Evolutionary conservation across 2,797 vertebrate genomes (phyloP).

Genomic region (Ciconia nigra): DNA sequence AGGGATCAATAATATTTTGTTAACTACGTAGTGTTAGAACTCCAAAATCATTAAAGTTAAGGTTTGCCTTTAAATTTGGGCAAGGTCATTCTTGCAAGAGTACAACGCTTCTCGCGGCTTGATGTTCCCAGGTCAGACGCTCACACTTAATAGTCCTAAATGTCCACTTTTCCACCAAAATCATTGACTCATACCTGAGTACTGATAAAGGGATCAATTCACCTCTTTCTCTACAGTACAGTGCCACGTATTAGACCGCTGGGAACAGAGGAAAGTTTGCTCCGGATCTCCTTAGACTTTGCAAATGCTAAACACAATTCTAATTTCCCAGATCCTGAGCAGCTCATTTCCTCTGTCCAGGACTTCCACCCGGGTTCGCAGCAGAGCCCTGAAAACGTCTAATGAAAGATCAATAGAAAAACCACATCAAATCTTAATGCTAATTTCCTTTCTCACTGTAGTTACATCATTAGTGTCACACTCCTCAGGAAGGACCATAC

Average conservation of each 20-base stretch:
- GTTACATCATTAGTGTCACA: not conserved
- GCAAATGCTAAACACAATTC: not conserved
- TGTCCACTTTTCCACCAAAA: not conserved
- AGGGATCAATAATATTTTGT: not conserved
- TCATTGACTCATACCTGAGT: not conserved
- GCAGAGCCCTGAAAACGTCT: not conserved
- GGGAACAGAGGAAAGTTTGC: not conserved
- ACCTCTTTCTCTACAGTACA: not conserved
- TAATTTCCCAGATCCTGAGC: not conserved
- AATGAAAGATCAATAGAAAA: slow-evolving; percentile 45
- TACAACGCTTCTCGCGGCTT: not conserved
- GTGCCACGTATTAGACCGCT: not conserved
- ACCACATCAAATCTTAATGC: slow-evolving; percentile 3
- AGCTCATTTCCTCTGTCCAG: slow-evolving; percentile 3
- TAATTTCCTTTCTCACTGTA: slow-evolving; percentile 39
- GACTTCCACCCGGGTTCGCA: not conserved
- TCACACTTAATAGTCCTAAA: not conserved
- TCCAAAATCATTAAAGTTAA: not conserved
- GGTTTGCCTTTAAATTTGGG: not conserved
- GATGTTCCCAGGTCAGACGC: not conserved
- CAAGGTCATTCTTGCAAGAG: not conserved
- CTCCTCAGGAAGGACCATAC: not conserved
- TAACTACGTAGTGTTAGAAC: not conserved
- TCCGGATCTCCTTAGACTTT: not conserved
- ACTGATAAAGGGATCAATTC: not conserved